Evolutionary conservation across 2,113 vertebrate species (phyloP), one percentile per base, ranked within the genome.

Genomic region (human): DNA sequence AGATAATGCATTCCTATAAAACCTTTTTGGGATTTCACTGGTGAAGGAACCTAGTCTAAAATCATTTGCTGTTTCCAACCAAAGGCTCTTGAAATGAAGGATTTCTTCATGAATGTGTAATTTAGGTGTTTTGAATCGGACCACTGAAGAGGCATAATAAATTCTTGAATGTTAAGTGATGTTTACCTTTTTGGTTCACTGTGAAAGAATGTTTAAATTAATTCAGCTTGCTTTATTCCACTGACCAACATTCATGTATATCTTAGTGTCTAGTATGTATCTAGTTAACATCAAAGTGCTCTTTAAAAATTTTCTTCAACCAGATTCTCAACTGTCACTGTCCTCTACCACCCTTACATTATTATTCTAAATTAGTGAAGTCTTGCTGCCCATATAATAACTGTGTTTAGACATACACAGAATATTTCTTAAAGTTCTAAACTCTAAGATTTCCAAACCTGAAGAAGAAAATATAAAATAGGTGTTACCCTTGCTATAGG

Each of bases 191-290:
- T 81, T 55, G 32, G 35, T 94, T 68, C 80, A 90, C 14, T 90
- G 38, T 87, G 3, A 93, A 79, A 90, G 89, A 66, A 94, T 64
- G 22, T 79, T 96, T 79, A 52, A 82, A 96, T 95, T 92, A 72
- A 76, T 52, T 75, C n/a, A 55, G 32, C 13, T 91, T 80, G 61
- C 68, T 92, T 95, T 95, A 81, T 68, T 87, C 45, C 50, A 87
- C 80, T 88, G 25, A 91, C 52, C 76, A 93, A 81, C 27, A 30
- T 68, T 45, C 68, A 72, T 40, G 52, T 59, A 38, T 88, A 87
- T 66, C 43, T 93, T 72, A 73, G 6, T 57, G 43, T 66, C 59
- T 86, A 43, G 23, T 83, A 38, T 57, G 30, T 59, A 27, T 82
- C 35, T 57, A 92, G 64, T 20, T 93, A 38, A 78, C 32, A 66